Base-by-base conservation (phyloP, 2,113 vertebrate genomes). In the Suricata suricatta region DNA sequence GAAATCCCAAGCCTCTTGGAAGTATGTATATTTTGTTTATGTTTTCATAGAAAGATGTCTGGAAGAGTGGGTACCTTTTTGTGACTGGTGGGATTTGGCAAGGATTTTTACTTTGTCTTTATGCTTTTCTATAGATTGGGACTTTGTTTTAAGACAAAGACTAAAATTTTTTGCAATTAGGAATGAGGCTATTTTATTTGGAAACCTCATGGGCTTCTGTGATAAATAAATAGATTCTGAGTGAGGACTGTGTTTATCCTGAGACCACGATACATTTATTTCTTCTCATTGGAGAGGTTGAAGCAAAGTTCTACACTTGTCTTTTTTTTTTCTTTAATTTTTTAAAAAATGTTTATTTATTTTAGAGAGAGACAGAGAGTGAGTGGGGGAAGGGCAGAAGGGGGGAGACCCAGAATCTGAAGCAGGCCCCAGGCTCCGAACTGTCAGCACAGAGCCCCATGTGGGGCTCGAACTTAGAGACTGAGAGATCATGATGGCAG, bases 181-280 rank as follows among this genome's bases (percentile, higher is more conserved):
- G 94, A 94, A 88, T 16, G 54, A 88, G 17, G 27, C 29, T 79
- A 7, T 44, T 90, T 95, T 83, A 87, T 90, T 82, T 92, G 91
- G 66, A 90, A 79, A 93, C 14, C 17, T 38, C 31, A 1, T 41
- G 33, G 91, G 4, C 14, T 1, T 64, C 38, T 52, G 33, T 63
- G 33, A 81, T 81, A 31, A 81, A 35, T 52, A 68, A 86, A 35
- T 47, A 60, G 66, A 77, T 93, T 71, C 44, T 74, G 9, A 90
- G 12, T 60, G n/a, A 88, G 35, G 7, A 50, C 19, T 50, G 21
- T 88, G 87, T 57, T 84, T 80, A 44, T 13, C 52, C 68, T 66
- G 29, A 41, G 90, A 31, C 63, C 33, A 7, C 2, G 23, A 81
- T 52, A 85, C 68, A 50, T 47, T 31, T 64, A 10, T 72, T 50